Evolutionary conservation across 2,888 invertebrate genomes (phyloP).

Genomic region (Timema cristinae): DNA sequence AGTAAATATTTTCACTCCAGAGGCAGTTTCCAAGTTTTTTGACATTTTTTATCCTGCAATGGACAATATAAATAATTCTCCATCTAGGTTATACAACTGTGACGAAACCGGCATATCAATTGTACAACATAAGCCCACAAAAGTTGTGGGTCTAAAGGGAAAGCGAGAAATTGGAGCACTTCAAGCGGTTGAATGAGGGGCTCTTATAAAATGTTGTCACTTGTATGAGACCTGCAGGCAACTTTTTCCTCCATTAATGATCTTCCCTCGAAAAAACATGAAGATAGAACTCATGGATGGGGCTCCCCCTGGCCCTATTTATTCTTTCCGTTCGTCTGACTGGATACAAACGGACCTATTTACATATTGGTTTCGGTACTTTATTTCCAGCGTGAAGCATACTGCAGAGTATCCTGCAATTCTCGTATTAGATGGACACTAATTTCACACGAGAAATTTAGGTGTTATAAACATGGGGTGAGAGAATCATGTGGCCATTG

Average conservation of each 20-base stretch:
- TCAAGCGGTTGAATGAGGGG: conserved; percentile 40
- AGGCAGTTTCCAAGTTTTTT: too few species aligned
- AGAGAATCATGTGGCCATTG: not conserved
- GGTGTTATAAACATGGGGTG: conserved; percentile 32
- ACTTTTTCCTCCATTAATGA: conserved; percentile 40
- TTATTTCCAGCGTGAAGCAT: conserved; percentile 25
- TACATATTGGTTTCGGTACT: conserved; percentile 24
- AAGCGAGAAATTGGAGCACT: conserved; percentile 38
- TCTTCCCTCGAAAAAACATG: conserved; percentile 40
- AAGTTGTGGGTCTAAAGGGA: conserved; percentile 38
- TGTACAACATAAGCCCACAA: conserved; percentile 28
- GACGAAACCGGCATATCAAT: conserved; percentile 42
- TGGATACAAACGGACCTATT: conserved; percentile 26
- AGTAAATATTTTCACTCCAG: too few species aligned
- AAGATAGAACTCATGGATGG: conserved; percentile 37
- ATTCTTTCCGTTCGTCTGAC: conserved; percentile 36
- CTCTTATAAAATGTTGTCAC: conserved; percentile 37
- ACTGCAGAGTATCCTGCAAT: conserved; percentile 31
- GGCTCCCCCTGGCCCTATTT: conserved; percentile 37
- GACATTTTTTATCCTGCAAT: too few species aligned
- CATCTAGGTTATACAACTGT: too few species aligned
- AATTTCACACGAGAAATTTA: conserved; percentile 32
- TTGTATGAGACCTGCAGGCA: conserved; percentile 38
- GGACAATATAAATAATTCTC: too few species aligned
- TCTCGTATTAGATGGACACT: conserved; percentile 35